Conservation (phyloP, 2,888 invertebrate genomes). For the Stenodema calcarata region DNA sequence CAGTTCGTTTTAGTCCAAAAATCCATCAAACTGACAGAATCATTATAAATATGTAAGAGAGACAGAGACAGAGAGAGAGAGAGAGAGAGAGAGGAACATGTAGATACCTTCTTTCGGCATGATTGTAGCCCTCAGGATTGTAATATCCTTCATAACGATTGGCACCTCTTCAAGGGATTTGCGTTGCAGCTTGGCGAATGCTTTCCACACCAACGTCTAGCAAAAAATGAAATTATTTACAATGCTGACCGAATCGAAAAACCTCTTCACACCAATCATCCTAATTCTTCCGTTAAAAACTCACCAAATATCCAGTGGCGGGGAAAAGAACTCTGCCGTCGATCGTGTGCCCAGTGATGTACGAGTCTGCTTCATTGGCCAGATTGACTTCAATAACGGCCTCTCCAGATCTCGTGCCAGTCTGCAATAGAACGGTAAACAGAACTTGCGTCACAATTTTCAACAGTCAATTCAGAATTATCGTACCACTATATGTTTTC, state of each 20-base stretch:
- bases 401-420: constrained; percentile 73
- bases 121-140: constrained; percentile 92
- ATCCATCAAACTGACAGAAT: no score
- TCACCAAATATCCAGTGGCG: constrained; percentile 89
- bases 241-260: neutral
- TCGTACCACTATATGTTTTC: no score
- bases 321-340: constrained; percentile 94
- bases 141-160: constrained; percentile 86
- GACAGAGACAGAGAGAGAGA: neutral
- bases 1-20: no score
- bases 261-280: neutral
- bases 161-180: constrained; percentile 79
- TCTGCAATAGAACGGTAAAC: neutral
- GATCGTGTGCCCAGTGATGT: constrained; percentile 85
- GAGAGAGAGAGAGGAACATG: neutral
- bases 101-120: constrained; percentile 74
- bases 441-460: no score
- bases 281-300: constrained; percentile 49
- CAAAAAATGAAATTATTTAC: neutral
- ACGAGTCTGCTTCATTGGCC: constrained; percentile 75
- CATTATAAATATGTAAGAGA: neutral
- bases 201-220: constrained; percentile 84
- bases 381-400: constrained; percentile 78
- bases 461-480: no score
- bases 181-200: constrained; percentile 80